phyloP scores from a whole-genome alignment of 2,113 vertebrate genomes.

The Serinus canaria region DNA sequence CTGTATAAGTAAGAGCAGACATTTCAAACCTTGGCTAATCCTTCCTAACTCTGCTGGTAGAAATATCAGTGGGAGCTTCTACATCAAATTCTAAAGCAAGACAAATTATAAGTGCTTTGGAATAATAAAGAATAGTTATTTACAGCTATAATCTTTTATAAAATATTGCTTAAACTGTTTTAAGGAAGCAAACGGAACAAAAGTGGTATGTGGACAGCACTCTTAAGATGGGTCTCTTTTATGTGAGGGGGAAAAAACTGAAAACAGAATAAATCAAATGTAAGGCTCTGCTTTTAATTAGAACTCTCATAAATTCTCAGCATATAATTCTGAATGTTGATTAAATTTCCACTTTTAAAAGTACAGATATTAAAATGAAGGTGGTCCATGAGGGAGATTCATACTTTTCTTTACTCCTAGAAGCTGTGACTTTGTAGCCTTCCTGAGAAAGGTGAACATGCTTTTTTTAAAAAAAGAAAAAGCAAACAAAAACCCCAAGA shows the following conservation, averaged over 20 bases:
- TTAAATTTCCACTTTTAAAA: not conserved
- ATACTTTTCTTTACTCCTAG: not conserved
- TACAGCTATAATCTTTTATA: not conserved
- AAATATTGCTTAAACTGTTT: not conserved
- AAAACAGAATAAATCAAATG: not conserved
- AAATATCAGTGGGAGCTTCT: not conserved
- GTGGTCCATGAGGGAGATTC: not conserved
- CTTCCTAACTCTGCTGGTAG: not conserved
- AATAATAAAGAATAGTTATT: not conserved
- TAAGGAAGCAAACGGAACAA: not conserved
- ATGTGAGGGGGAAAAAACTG: rapidly evolving
- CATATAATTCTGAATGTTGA: not conserved
- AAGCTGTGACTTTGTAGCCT: not conserved
- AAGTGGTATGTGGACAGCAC: not conserved
- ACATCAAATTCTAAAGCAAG: not conserved
- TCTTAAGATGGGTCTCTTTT: not conserved
- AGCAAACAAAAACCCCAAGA: not conserved
- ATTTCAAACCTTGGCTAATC: not conserved
- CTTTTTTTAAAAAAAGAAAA: not conserved
- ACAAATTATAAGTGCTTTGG: not conserved
- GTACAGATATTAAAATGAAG: not conserved
- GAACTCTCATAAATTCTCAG: not conserved
- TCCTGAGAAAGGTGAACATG: not conserved
- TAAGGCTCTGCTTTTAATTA: not conserved
- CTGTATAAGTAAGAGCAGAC: not conserved